These are phyloP conservation scores for Phragmatobia fuliginosa DNA, from an alignment of 2,888 invertebrate genomes.

Conservation along the genomic window DNA sequence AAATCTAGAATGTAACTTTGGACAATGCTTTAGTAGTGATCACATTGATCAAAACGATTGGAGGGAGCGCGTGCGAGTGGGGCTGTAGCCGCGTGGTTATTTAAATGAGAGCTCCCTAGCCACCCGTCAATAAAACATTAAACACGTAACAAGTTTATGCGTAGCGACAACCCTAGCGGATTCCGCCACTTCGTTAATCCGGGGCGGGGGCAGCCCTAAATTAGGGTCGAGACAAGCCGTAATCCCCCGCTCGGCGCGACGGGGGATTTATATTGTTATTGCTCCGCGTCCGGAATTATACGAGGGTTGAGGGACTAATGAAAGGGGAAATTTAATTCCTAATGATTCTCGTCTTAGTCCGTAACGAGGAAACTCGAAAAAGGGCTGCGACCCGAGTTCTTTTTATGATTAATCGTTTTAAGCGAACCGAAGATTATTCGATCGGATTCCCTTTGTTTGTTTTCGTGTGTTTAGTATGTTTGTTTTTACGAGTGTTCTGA, in stretches of 20 bases:
- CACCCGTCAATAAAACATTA: slow-evolving; percentile 87
- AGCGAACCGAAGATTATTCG: slow-evolving; percentile 75
- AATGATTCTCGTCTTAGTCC: slow-evolving; percentile 87
- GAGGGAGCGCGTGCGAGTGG: slow-evolving; percentile 40
- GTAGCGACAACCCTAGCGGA: slow-evolving; percentile 86
- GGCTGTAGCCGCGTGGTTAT: slow-evolving; percentile 69
- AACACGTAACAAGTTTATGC: slow-evolving; percentile 87
- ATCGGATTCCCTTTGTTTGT: slow-evolving; percentile 70
- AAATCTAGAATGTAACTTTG: slow-evolving; percentile 10
- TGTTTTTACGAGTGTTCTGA: slow-evolving; percentile 62
- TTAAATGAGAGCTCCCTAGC: slow-evolving; percentile 83
- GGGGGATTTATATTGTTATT: slow-evolving; percentile 87
- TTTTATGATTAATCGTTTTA: slow-evolving; percentile 82
- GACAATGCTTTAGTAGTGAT: slow-evolving; percentile 34
- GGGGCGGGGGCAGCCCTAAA: slow-evolving; percentile 86
- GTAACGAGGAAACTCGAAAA: slow-evolving; percentile 87
- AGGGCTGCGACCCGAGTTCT: slow-evolving; percentile 81
- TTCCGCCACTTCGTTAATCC: slow-evolving; percentile 87
- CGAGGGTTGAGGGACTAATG: slow-evolving; percentile 87
- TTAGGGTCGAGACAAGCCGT: slow-evolving; percentile 87
- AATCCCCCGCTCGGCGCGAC: slow-evolving; percentile 86
- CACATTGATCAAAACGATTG: slow-evolving; percentile 41
- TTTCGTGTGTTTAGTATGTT: slow-evolving; percentile 63
- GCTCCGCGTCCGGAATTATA: slow-evolving; percentile 87
- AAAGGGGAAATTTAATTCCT: slow-evolving; percentile 87